Percentiles rank a stretch among this genome's conserved stretches.
phyloP scores from a whole-genome alignment of 1,140 invertebrate genomes.

The Caenorhabditis latens region DNA sequence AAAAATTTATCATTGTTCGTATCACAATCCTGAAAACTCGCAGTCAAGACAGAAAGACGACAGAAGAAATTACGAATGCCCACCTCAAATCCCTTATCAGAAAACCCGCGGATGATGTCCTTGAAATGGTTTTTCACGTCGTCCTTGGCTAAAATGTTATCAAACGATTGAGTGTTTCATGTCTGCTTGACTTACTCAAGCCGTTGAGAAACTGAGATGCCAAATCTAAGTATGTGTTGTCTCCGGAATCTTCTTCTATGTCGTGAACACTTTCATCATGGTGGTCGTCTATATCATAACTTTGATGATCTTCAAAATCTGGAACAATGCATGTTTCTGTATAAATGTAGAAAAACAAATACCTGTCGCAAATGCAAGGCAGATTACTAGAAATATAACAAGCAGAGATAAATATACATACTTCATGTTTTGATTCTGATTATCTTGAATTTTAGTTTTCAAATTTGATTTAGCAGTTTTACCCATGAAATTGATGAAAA shows the following conservation, averaged over 20 bases:
- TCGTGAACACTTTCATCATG: neutral
- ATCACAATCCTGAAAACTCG: constrained; percentile 1
- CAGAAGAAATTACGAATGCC: neutral
- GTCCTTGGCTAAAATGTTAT: constrained; percentile 5
- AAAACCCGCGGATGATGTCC: constrained; percentile 48
- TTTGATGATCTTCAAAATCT: neutral
- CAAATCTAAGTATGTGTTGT: neutral
- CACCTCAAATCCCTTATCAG: constrained; percentile 46
- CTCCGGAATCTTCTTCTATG: neutral
- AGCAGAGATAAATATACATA: constrained; percentile 27
- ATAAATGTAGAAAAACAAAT: neutral
- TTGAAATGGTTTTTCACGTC: constrained; percentile 33
- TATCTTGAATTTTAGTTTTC: neutral
- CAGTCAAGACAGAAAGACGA: neutral
- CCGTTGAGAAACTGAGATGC: neutral
- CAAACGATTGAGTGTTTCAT: neutral
- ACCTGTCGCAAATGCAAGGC: neutral
- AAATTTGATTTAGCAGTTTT: neutral
- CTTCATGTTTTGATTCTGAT: neutral
- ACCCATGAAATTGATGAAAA: too few species aligned
- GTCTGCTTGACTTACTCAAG: neutral
- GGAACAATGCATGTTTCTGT: neutral
- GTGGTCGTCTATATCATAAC: neutral
- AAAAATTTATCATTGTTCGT: neutral
- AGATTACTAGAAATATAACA: neutral